Conservation (phyloP, 2,113 vertebrate species). For the Struthidea cinerea region DNA sequence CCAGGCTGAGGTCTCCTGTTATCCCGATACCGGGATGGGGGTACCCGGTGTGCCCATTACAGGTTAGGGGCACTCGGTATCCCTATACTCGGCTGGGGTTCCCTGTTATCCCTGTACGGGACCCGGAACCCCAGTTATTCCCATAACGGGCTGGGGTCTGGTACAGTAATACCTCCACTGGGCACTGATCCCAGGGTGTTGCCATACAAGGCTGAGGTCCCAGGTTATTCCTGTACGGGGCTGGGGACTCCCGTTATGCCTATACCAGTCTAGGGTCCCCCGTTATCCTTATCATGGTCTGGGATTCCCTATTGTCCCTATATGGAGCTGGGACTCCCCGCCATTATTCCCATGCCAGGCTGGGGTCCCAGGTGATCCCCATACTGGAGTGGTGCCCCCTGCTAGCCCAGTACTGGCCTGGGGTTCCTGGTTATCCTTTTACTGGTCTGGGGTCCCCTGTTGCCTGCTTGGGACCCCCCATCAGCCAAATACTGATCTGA, state of each 20-base stretch:
- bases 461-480: not conserved
- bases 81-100: rapidly evolving
- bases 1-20: not conserved
- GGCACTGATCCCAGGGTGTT: not conserved
- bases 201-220: not conserved
- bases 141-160: not conserved
- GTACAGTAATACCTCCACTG: not conserved
- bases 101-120: not conserved
- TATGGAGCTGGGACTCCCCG: not conserved
- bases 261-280: too few relatives aligned
- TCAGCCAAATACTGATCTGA: not conserved
- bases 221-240: not conserved
- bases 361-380: not conserved
- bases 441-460: too few relatives aligned
- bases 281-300: too few relatives aligned
- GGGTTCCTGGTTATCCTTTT: too few relatives aligned
- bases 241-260: not conserved
- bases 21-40: not conserved
- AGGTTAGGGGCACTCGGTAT: too few relatives aligned
- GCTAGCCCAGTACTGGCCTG: not conserved
- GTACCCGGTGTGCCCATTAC: too few relatives aligned
- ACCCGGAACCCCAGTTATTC: not conserved
- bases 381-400: not conserved
- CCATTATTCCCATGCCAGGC: not conserved
- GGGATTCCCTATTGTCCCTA: not conserved